Conservation (phyloP, 2,888 invertebrate species). For the Cecidostiba fungosa region DNA sequence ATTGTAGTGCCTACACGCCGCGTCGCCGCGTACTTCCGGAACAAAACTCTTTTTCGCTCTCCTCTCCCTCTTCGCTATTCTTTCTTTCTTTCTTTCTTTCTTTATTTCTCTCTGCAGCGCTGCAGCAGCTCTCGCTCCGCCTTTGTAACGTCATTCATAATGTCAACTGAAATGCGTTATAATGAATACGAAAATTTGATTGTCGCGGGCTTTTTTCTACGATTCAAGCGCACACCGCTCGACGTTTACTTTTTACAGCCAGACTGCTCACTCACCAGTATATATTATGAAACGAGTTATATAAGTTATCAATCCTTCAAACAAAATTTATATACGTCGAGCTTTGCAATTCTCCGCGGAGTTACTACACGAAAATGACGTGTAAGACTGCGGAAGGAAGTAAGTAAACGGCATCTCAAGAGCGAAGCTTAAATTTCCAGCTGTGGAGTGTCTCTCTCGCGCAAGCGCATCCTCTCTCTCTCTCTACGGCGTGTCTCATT, state of each 20-base stretch:
- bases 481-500: too few relatives aligned
- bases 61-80: background rate
- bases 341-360: too few relatives aligned
- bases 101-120: background rate
- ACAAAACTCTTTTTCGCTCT: background rate
- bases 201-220: background rate
- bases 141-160: slow-evolving; percentile 47
- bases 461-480: too few relatives aligned
- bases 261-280: too few relatives aligned
- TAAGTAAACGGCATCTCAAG: background rate
- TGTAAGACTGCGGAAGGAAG: background rate
- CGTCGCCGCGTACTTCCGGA: background rate
- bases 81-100: background rate
- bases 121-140: background rate
- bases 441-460: background rate
- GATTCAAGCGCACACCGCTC: background rate
- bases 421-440: too few relatives aligned
- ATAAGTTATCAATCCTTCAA: too few relatives aligned
- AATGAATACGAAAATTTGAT: slow-evolving; percentile 5
- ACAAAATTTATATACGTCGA: too few relatives aligned
- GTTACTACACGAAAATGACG: too few relatives aligned
- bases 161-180: slow-evolving; percentile 35
- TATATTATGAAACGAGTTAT: too few relatives aligned
- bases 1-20: background rate
- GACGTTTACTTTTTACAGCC: too few relatives aligned